Percentiles rank a stretch among this genome's conserved stretches.
phyloP scores from a whole-genome alignment of 2,113 vertebrate species.

The Carlito syrichta region DNA sequence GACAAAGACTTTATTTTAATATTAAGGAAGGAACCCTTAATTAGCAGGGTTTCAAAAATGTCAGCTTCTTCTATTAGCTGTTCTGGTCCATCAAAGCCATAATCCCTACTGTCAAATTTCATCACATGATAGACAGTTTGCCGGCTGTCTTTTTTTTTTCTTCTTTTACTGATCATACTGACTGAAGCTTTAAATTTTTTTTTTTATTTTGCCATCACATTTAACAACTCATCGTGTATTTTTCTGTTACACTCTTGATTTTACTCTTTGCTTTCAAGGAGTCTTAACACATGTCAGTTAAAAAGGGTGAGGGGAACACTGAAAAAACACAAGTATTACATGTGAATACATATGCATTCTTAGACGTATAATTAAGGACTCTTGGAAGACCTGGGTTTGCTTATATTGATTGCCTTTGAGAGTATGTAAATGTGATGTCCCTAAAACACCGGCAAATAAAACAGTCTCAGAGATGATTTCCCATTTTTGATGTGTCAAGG shows the following conservation, averaged over 20 bases:
- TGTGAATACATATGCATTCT: slow-evolving; percentile 79
- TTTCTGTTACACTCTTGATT: slow-evolving; percentile 80
- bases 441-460: slow-evolving; percentile 77
- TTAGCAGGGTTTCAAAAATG: slow-evolving; percentile 93
- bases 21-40: slow-evolving; percentile 92
- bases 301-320: slow-evolving; percentile 69
- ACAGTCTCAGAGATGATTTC: slow-evolving; percentile 74
- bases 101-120: slow-evolving; percentile 93
- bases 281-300: slow-evolving; percentile 79
- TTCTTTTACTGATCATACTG: slow-evolving; percentile 79
- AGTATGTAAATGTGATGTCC: slow-evolving; percentile 76
- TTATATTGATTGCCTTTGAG: slow-evolving; percentile 80
- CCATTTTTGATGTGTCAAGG: slow-evolving; percentile 72
- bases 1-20: slow-evolving; percentile 91
- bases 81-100: slow-evolving; percentile 93
- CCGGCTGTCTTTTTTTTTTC: slow-evolving; percentile 78
- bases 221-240: slow-evolving; percentile 83
- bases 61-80: slow-evolving; percentile 92
- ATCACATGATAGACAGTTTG: slow-evolving; percentile 91
- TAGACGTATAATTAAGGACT: slow-evolving; percentile 81
- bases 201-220: slow-evolving; percentile 82
- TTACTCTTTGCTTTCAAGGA: slow-evolving; percentile 80
- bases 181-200: slow-evolving; percentile 76
- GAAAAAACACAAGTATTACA: slow-evolving; percentile 82
- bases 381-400: slow-evolving; percentile 77